Evolutionary conservation across 2,113 vertebrate genomes (phyloP), one percentile per base, ranked within the genome.

Genomic region (Proteles cristata): DNA sequence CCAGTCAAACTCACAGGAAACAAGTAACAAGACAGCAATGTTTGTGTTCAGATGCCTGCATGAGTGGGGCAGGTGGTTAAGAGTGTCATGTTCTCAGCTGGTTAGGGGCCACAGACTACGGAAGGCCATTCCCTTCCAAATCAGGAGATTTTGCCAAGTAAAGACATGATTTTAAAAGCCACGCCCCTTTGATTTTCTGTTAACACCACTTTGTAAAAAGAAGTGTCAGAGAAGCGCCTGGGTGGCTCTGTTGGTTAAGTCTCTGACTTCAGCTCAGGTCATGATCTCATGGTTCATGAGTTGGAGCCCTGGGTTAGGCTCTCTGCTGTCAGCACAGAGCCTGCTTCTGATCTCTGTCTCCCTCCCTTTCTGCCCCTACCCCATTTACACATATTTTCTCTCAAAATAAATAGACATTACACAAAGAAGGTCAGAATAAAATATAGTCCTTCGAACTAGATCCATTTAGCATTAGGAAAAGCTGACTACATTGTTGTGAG

Each of bases 141-240:
- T 90, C 3, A 3, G 83, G 23, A 92, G 48, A 93, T 93, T 95
- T 97, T 97, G 84, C 53, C 50, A 96, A 93, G 48, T 69, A 95
- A 80, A 26, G 63, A 77, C 65, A 66, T 82, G 39, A 85, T 69
- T n/a, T 69, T 74, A 76, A 28, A n/a, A 23, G 19, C 23, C 28
- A 50, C 1, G 4, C 4, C 0, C 11, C 31, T 94, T 97, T 7
- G 4, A 79, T 48, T 68, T 92, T 66, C 45, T 35, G 11, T 86
- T 96, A 80, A 10, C 50, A 93, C 25, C 58, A 82, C 85, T 89
- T 96, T 82, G 66, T 96, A 86, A 94, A 90, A 61, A 61, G 21
- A 61, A 23, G 58, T 7, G 21, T 61, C 58, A 61, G 58, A 61
- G 58, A 21, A 21, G 7, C 7, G 58, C 17, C 58, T 61, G 58